Evolutionary conservation across 2,797 vertebrate genomes (phyloP).

Genomic region (Amazonetta brasiliensis): DNA sequence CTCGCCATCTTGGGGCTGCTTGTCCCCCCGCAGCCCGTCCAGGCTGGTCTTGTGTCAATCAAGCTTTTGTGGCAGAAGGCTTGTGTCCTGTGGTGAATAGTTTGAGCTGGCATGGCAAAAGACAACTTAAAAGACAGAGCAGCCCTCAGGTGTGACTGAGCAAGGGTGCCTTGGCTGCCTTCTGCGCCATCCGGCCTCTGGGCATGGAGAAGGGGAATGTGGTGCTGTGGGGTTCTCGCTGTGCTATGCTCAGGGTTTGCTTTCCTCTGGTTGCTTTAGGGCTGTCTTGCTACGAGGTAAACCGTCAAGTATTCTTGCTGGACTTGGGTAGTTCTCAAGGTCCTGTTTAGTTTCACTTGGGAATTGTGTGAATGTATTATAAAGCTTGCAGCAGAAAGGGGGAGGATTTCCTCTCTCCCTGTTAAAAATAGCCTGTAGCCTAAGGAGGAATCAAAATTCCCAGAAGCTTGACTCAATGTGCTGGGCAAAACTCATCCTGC

Average conservation of each 20-base stretch:
- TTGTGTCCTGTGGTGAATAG: neutral
- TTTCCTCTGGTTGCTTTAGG: neutral
- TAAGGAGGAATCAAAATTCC: neutral
- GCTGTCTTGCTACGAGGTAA: neutral
- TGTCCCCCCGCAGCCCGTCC: fast-evolving
- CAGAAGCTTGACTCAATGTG: neutral
- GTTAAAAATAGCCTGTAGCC: conserved; percentile 39
- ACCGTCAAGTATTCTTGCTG: neutral
- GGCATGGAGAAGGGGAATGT: fast-evolving
- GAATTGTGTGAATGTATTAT: neutral
- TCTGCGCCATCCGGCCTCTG: fast-evolving
- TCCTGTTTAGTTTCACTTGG: neutral
- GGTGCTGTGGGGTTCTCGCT: neutral
- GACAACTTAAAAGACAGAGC: neutral
- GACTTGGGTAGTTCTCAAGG: neutral
- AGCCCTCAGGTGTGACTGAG: fast-evolving
- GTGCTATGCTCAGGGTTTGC: fast-evolving
- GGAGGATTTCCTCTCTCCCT: conserved; percentile 20
- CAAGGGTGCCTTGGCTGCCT: fast-evolving
- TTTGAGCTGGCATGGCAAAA: neutral
- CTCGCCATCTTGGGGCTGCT: fast-evolving
- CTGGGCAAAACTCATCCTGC: neutral
- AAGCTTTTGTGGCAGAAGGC: neutral
- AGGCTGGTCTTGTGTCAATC: neutral
- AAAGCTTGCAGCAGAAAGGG: neutral